Evolutionary conservation across 2,113 vertebrate species (phyloP).

Genomic region (Thamnophis sirtalis): DNA sequence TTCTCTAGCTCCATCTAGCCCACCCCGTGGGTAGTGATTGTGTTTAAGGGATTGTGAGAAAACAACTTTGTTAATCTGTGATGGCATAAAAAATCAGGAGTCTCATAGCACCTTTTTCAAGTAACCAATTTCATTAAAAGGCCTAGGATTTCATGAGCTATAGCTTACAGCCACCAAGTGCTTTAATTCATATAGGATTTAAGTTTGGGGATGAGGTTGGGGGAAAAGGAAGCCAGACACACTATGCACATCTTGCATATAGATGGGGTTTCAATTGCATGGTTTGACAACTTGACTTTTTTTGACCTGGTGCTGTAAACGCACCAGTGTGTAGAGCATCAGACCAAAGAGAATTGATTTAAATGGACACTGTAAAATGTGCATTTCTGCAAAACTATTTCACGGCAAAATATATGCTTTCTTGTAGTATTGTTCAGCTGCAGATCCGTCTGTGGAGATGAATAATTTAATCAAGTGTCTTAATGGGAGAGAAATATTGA

Average conservation of each 20-base stretch:
- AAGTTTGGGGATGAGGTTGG: not conserved
- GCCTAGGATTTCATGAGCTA: not conserved
- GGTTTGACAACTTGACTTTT: not conserved
- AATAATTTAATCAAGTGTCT: not conserved
- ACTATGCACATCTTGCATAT: not conserved
- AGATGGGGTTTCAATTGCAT: not conserved
- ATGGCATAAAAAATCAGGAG: not conserved
- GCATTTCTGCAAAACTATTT: not conserved
- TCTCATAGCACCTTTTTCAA: not conserved
- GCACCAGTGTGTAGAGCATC: not conserved
- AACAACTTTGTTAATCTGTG: not conserved
- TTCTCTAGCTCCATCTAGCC: too few relatives aligned
- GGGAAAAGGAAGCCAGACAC: not conserved
- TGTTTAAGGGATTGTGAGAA: not conserved
- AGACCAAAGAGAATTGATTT: not conserved
- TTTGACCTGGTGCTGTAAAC: not conserved
- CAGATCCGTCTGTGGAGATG: not conserved
- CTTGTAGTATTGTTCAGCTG: not conserved
- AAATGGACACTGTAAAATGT: not conserved
- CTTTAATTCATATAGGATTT: not conserved
- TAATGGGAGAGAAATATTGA: not conserved
- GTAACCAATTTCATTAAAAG: not conserved
- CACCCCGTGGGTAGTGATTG: not conserved
- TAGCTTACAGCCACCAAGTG: not conserved
- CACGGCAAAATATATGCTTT: not conserved